Evolutionary conservation across 2,888 invertebrate genomes (phyloP).

Genomic region (Lissocephala sabroskyi): DNA sequence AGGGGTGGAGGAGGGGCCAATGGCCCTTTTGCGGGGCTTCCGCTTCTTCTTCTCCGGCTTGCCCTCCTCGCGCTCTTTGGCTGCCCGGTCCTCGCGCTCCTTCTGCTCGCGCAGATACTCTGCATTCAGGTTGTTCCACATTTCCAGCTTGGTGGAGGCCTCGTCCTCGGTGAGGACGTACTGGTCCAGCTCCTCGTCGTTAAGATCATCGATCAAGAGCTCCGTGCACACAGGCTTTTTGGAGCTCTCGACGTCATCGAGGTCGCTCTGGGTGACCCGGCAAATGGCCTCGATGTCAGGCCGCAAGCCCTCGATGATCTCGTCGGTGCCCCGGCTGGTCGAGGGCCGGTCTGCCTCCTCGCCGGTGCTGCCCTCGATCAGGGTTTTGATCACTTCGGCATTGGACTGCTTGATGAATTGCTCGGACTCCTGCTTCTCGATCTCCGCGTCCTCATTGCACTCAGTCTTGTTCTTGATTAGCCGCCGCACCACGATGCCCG

Average conservation of each 20-base stretch:
- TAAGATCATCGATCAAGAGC: constrained; percentile 82
- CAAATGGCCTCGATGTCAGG: constrained; percentile 87
- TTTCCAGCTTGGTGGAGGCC: constrained; percentile 82
- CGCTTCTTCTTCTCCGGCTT: constrained; percentile 87
- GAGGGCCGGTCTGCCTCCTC: constrained; percentile 16
- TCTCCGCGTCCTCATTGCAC: constrained; percentile 40
- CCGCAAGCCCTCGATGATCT: constrained; percentile 73
- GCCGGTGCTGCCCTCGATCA: constrained; percentile 63
- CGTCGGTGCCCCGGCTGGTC: constrained; percentile 25
- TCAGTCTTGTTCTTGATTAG: constrained; percentile 15
- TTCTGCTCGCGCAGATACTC: constrained; percentile 88
- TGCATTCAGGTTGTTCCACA: constrained; percentile 93
- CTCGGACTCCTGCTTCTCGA: constrained; percentile 71
- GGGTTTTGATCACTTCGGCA: constrained; percentile 71
- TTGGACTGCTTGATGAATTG: constrained; percentile 74
- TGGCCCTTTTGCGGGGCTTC: constrained; percentile 77
- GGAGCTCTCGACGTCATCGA: constrained; percentile 71
- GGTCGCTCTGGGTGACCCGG: constrained; percentile 75
- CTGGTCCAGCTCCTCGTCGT: constrained; percentile 91
- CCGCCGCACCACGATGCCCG: constrained; percentile 45
- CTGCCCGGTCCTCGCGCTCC: constrained; percentile 86
- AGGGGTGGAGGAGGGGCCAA: constrained; percentile 79
- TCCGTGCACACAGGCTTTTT: constrained; percentile 43
- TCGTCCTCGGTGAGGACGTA: constrained; percentile 90
- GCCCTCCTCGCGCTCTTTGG: constrained; percentile 88